Evolutionary conservation across 2,797 vertebrate genomes (phyloP).

Genomic region (Gambusia yucatana): DNA sequence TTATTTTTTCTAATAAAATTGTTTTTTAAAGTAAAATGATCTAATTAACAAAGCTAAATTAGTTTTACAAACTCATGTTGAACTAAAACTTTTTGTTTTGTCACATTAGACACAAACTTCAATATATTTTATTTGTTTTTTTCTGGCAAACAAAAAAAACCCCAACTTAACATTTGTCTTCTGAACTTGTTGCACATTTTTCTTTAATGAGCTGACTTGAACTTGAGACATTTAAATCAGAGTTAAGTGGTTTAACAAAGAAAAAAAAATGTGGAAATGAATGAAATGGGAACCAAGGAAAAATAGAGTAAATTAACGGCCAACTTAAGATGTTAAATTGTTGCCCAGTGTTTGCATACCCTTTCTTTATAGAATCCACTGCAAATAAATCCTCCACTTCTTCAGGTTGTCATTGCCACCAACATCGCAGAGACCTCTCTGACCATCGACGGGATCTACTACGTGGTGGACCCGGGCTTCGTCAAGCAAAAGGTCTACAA

Average conservation of each 20-base stretch:
- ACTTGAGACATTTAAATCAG: neutral
- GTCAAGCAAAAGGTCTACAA: slow-evolving; percentile 99
- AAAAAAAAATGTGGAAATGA: neutral
- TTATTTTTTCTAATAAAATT: neutral
- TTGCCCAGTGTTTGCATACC: neutral
- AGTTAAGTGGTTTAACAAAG: neutral
- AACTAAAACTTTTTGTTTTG: no score
- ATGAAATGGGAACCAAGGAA: neutral
- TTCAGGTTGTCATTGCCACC: slow-evolving; percentile 95
- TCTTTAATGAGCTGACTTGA: neutral
- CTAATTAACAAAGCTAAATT: neutral
- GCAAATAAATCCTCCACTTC: neutral
- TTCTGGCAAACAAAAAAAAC: neutral
- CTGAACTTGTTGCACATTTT: neutral
- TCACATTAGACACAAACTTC: neutral
- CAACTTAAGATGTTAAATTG: neutral
- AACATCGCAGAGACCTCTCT: slow-evolving; percentile 98
- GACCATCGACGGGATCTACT: slow-evolving; percentile 98
- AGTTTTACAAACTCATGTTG: neutral
- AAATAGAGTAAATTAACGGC: neutral
- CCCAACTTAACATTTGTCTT: neutral
- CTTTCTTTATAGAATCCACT: neutral
- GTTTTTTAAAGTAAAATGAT: neutral
- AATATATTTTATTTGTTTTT: neutral
- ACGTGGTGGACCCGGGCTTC: slow-evolving; percentile 97